Conservation (phyloP, 2,113 vertebrate species). For the Collichthys lucidus region DNA sequence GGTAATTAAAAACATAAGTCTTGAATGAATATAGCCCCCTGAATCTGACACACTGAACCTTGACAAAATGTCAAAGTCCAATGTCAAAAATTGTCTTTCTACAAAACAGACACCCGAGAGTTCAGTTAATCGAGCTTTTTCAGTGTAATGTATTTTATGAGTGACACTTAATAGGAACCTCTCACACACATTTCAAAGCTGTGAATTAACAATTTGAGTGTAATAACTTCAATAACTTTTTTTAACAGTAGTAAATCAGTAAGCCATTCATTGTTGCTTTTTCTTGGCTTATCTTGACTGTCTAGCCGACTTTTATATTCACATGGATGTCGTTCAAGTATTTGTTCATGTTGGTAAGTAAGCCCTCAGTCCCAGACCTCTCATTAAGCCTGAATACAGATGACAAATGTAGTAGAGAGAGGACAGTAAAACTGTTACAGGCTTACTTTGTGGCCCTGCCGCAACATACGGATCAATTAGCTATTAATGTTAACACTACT, state of each 20-base stretch:
- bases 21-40: too few relatives aligned
- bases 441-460: background rate
- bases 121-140: background rate
- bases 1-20: too few relatives aligned
- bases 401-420: background rate
- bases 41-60: too few relatives aligned
- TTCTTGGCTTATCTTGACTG: background rate
- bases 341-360: background rate
- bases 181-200: too few relatives aligned
- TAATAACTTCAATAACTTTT: too few relatives aligned
- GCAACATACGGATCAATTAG: conserved; percentile 6
- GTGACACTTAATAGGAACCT: background rate
- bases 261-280: background rate
- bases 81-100: too few relatives aligned
- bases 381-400: background rate
- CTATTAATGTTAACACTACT: background rate
- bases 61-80: too few relatives aligned
- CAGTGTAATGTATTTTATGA: background rate
- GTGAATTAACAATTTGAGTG: too few relatives aligned
- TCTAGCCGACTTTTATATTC: background rate
- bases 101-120: background rate
- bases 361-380: background rate
- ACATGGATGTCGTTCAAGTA: background rate
- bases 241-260: background rate
- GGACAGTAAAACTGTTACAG: too few relatives aligned